phyloP scores from a whole-genome alignment of 2,888 invertebrate species.

The Melanargia galathea region DNA sequence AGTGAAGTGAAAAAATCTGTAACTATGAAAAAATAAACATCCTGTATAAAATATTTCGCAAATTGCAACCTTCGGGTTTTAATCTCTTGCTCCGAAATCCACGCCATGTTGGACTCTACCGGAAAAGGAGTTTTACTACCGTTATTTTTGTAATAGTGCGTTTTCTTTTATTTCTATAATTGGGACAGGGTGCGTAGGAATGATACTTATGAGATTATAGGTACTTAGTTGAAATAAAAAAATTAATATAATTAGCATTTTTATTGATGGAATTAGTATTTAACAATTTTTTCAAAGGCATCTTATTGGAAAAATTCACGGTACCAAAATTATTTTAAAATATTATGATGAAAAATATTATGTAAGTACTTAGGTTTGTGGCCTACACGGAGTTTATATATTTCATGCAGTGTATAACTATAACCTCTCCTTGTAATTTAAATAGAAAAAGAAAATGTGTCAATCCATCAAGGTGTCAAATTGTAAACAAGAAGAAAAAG shows the following conservation, averaged over 20 bases:
- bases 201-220: too few relatives aligned
- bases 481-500: too few relatives aligned
- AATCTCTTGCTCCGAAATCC: not conserved
- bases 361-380: too few relatives aligned
- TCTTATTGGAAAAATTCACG: constrained; percentile 75
- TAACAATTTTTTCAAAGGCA: constrained; percentile 52
- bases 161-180: not conserved
- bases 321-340: constrained; percentile 31
- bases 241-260: not conserved
- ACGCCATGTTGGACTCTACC: not conserved
- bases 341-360: not conserved
- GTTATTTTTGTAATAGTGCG: not conserved
- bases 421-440: too few relatives aligned
- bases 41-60: not conserved
- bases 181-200: too few relatives aligned
- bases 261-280: not conserved
- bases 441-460: too few relatives aligned
- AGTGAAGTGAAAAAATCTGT: too few relatives aligned
- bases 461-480: too few relatives aligned
- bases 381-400: too few relatives aligned
- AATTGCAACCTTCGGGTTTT: not conserved
- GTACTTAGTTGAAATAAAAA: too few relatives aligned
- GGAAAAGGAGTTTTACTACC: not conserved
- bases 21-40: not conserved
- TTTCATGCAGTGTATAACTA: too few relatives aligned